Conservation (phyloP, 2,113 vertebrate genomes). For the Cairina moschata region DNA sequence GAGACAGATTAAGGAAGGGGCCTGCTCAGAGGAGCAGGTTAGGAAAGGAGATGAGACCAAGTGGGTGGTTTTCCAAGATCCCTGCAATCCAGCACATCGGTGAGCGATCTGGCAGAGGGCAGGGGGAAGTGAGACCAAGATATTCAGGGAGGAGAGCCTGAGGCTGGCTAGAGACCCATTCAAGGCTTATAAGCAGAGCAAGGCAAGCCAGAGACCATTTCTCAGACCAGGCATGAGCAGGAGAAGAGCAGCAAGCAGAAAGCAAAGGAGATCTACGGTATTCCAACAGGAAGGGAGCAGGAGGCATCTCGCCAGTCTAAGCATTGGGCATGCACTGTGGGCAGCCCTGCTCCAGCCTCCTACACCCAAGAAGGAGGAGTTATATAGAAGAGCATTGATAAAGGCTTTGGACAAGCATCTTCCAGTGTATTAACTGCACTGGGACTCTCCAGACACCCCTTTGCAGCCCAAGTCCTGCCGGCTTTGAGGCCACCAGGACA, state of each 20-base stretch:
- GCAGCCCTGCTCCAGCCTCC: background rate
- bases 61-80: background rate
- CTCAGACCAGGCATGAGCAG: background rate
- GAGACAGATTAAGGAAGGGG: background rate
- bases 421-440: background rate
- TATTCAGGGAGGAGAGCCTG: background rate
- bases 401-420: background rate
- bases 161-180: background rate
- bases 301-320: background rate
- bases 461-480: background rate
- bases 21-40: background rate
- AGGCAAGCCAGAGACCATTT: background rate
- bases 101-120: background rate
- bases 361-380: background rate
- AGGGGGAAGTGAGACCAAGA: background rate
- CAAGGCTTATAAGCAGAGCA: background rate
- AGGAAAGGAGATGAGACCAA: accelerated
- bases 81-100: background rate
- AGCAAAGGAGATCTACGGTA: background rate
- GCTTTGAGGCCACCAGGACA: background rate
- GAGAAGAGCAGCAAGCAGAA: background rate
- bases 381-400: background rate
- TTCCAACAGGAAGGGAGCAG: background rate
- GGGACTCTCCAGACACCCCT: background rate
- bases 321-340: background rate